Evolutionary conservation across 2,888 invertebrate genomes (phyloP).

Genomic region (Polymixis flavicincta): DNA sequence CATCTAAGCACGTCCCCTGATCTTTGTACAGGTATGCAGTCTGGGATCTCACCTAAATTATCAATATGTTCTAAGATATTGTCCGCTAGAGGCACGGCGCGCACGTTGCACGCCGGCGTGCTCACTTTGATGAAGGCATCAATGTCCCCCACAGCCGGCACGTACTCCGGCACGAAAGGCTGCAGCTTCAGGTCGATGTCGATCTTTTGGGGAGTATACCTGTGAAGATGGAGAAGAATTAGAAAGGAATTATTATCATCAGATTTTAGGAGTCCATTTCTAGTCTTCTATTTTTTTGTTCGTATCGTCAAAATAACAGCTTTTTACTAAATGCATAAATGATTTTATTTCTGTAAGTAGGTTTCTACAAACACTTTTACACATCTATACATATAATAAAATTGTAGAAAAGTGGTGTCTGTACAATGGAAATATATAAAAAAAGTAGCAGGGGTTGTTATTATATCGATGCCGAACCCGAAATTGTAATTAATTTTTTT

Average conservation of each 20-base stretch:
- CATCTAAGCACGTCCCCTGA: neutral
- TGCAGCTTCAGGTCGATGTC: slow-evolving; percentile 97
- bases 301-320: too few species aligned
- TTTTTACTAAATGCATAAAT: too few species aligned
- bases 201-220: slow-evolving; percentile 97
- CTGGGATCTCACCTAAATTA: slow-evolving; percentile 82
- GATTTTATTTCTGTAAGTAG: too few species aligned
- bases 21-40: neutral
- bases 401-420: too few species aligned
- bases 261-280: neutral
- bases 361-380: too few species aligned
- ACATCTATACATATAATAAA: too few species aligned
- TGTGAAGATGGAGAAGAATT: slow-evolving; percentile 73
- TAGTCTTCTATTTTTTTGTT: too few species aligned
- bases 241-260: neutral
- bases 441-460: too few species aligned
- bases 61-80: slow-evolving; percentile 90
- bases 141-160: slow-evolving; percentile 99
- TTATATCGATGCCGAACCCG: too few species aligned
- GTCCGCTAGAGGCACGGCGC: slow-evolving; percentile 77
- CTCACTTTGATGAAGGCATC: slow-evolving; percentile 99
- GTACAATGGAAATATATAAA: too few species aligned
- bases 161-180: slow-evolving; percentile 98
- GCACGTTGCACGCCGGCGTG: slow-evolving; percentile 93
- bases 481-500: too few species aligned